Evolutionary conservation across 2,888 invertebrate species (phyloP).

Genomic region (Ectemnius lituratus): DNA sequence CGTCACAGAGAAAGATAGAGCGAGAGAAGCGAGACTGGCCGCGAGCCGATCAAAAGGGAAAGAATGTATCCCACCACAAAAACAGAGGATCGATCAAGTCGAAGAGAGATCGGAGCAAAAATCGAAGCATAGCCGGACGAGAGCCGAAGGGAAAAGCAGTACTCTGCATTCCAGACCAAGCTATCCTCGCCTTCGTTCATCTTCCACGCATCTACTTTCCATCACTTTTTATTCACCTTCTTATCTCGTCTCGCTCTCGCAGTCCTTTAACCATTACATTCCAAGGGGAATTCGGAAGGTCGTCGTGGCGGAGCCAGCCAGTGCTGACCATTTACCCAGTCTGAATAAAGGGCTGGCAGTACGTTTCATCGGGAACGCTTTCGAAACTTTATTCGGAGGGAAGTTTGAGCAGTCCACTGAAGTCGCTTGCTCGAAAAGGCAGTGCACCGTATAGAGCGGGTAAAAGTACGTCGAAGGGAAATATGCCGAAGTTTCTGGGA

Average conservation of each 20-base stretch:
- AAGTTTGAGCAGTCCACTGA: not conserved
- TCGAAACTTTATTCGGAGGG: conserved; percentile 13
- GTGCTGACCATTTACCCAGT: not conserved
- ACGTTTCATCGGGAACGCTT: conserved; percentile 20
- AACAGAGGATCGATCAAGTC: not conserved
- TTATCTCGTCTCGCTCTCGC: conserved; percentile 38
- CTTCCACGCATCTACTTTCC: conserved; percentile 36
- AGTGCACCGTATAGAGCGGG: too few relatives aligned
- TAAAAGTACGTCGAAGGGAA: not conserved
- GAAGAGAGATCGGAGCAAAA: conserved; percentile 11
- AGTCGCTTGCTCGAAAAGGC: not conserved
- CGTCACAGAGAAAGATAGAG: not conserved
- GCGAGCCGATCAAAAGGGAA: not conserved
- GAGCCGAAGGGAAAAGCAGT: conserved; percentile 21
- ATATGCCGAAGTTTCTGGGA: not conserved
- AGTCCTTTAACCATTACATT: conserved; percentile 21
- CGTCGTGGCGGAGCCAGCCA: not conserved
- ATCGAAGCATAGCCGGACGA: conserved; percentile 9
- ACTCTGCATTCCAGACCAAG: conserved; percentile 44
- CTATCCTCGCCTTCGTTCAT: conserved; percentile 23
- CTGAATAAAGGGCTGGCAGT: conserved; percentile 20
- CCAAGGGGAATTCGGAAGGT: conserved; percentile 31
- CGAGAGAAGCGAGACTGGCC: not conserved
- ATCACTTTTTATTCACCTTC: conserved; percentile 42
- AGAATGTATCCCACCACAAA: not conserved